A percentile compares a stretch with the other conserved stretches of the same genome.
Conservation (phyloP, 2,888 invertebrate genomes). For the Eulithis prunata region DNA sequence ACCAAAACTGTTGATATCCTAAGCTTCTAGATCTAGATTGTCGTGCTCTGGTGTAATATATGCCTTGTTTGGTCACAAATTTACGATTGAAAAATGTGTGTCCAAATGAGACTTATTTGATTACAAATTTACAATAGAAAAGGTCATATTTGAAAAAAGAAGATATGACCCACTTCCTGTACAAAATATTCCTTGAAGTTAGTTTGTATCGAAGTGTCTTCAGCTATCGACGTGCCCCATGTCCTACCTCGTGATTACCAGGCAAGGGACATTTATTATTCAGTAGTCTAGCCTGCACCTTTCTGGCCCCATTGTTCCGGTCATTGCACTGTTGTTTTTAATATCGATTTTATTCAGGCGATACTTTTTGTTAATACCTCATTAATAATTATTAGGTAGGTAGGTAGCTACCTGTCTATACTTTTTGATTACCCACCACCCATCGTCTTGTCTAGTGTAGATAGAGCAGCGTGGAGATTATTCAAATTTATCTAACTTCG, state of each 20-base stretch:
- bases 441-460: too few species aligned
- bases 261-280: slow-evolving; percentile 74
- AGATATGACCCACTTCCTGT: background rate
- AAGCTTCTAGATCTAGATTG: too few species aligned
- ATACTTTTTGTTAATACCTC: slow-evolving; percentile 10
- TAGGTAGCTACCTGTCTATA: too few species aligned
- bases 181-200: slow-evolving; percentile 23
- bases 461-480: too few species aligned
- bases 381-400: too few species aligned
- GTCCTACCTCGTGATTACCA: slow-evolving; percentile 62
- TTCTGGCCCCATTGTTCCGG: slow-evolving; percentile 46
- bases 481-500: too few species aligned
- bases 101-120: too few species aligned
- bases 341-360: slow-evolving; percentile 35
- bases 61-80: too few species aligned
- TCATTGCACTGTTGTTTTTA: slow-evolving; percentile 39
- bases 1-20: too few species aligned
- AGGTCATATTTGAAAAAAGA: background rate
- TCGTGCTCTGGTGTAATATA: too few species aligned
- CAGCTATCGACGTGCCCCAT: slow-evolving; percentile 64
- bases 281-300: slow-evolving; percentile 57
- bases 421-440: too few species aligned
- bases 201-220: slow-evolving; percentile 52
- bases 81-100: too few species aligned
- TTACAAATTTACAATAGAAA: background rate